Evolutionary conservation across 2,797 vertebrate genomes (phyloP).

Genomic region (Sebastes jordani): DNA sequence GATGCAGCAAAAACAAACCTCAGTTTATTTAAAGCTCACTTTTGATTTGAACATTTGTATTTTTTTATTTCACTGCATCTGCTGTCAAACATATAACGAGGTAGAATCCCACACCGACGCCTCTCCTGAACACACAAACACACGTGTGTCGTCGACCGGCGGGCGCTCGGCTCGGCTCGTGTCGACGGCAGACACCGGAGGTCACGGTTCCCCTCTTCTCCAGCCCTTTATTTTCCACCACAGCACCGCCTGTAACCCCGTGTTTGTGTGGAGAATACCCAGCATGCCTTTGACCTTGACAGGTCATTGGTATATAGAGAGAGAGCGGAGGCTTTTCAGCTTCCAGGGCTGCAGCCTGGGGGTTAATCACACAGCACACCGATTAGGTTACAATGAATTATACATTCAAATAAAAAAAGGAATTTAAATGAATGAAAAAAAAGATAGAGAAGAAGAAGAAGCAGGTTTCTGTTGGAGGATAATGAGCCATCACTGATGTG

Average conservation of each 20-base stretch:
- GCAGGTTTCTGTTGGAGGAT: slow-evolving; percentile 20
- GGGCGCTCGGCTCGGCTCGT: not conserved
- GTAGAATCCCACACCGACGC: not conserved
- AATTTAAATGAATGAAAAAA: slow-evolving; percentile 44
- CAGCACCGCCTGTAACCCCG: slow-evolving; percentile 31
- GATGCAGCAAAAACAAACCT: not conserved
- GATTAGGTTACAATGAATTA: slow-evolving; percentile 52
- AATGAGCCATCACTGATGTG: slow-evolving; percentile 25
- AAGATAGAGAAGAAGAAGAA: not conserved
- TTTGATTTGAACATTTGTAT: not conserved
- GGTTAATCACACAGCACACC: slow-evolving; percentile 56
- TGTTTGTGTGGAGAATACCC: slow-evolving; percentile 68
- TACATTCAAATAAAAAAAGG: slow-evolving; percentile 35
- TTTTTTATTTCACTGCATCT: not conserved
- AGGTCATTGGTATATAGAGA: slow-evolving; percentile 69
- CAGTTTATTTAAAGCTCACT: not conserved
- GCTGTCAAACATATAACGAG: not conserved
- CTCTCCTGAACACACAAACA: not conserved
- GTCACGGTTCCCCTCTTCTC: not conserved
- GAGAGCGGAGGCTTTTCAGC: slow-evolving; percentile 30
- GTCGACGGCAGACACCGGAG: not conserved
- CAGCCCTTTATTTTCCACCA: slow-evolving; percentile 26
- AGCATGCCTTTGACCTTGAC: slow-evolving; percentile 82
- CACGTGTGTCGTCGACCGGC: not conserved
- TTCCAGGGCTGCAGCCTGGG: slow-evolving; percentile 41